A percentile compares a stretch with the other conserved stretches of the same genome.
phyloP scores from a whole-genome alignment of 1,140 invertebrate species.

The Oncopodura yosiiana region DNA sequence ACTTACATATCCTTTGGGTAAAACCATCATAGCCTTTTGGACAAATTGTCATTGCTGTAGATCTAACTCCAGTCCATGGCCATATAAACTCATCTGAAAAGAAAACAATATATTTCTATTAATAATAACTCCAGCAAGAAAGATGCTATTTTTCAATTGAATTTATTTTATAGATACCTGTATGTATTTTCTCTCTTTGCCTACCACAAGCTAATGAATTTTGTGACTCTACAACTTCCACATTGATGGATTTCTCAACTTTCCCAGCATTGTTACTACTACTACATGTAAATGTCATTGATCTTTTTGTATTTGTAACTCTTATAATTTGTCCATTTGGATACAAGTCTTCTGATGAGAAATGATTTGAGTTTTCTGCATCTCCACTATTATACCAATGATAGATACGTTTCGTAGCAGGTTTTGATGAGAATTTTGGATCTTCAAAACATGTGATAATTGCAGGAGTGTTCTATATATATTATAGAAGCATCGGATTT shows the following conservation, averaged over 20 bases:
- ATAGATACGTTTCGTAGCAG: not conserved
- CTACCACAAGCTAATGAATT: too few relatives aligned
- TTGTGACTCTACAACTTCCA: too few relatives aligned
- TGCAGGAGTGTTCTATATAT: slow-evolving; percentile 5
- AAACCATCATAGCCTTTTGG: slow-evolving; percentile 20
- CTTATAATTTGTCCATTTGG: slow-evolving; percentile 25
- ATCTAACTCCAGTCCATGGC: slow-evolving; percentile 22
- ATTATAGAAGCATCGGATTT: too few relatives aligned
- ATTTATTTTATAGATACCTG: too few relatives aligned
- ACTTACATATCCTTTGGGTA: slow-evolving; percentile 22
- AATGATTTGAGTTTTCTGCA: not conserved
- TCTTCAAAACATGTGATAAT: slow-evolving; percentile 17
- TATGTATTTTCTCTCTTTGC: too few relatives aligned
- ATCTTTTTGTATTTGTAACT: slow-evolving; percentile 18
- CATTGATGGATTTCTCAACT: not conserved
- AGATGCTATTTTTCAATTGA: too few relatives aligned
- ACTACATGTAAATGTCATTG: slow-evolving; percentile 17
- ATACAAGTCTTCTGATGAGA: slow-evolving; percentile 16
- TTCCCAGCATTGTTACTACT: slow-evolving; percentile 23
- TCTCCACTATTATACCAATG: not conserved
- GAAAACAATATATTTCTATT: too few relatives aligned
- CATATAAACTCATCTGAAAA: slow-evolving; percentile 21
- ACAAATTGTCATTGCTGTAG: slow-evolving; percentile 18
- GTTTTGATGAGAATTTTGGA: not conserved
- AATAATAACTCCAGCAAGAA: too few relatives aligned